Evolutionary conservation across 2,113 vertebrate genomes (phyloP).

Genomic region (Chamaetylas fuelleborni): DNA sequence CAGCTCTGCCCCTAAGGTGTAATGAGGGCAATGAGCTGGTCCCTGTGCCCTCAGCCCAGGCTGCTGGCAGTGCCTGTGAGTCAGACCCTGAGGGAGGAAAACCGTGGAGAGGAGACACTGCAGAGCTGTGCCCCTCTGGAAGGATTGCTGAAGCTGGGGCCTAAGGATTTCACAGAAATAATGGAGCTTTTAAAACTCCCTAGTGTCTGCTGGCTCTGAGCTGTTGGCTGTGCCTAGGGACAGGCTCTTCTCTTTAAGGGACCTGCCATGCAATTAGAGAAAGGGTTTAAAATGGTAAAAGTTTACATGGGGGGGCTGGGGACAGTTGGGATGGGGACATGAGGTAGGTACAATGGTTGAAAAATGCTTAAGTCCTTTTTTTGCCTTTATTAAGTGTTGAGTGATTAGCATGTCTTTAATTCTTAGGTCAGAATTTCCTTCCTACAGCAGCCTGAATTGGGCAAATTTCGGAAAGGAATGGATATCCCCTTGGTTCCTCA

Average conservation of each 20-base stretch:
- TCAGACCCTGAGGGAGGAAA: neutral
- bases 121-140: neutral
- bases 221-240: neutral
- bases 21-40: neutral
- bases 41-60: neutral
- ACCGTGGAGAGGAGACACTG: neutral
- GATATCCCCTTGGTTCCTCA: neutral
- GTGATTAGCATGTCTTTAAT: neutral
- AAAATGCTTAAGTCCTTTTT: neutral
- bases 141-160: neutral
- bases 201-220: neutral
- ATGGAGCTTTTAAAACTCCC: neutral
- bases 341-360: constrained; percentile 11
- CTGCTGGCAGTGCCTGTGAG: neutral
- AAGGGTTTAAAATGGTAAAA: neutral
- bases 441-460: neutral
- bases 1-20: neutral
- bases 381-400: neutral
- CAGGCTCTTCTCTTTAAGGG: neutral
- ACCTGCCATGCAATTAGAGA: neutral
- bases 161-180: neutral
- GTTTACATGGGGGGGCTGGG: neutral
- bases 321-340: neutral
- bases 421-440: neutral
- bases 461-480: neutral